Evolutionary conservation across 1,140 invertebrate genomes (phyloP), one percentile per base, ranked within the genome.

Genomic region (Paramacrobiotus metropolitanus): DNA sequence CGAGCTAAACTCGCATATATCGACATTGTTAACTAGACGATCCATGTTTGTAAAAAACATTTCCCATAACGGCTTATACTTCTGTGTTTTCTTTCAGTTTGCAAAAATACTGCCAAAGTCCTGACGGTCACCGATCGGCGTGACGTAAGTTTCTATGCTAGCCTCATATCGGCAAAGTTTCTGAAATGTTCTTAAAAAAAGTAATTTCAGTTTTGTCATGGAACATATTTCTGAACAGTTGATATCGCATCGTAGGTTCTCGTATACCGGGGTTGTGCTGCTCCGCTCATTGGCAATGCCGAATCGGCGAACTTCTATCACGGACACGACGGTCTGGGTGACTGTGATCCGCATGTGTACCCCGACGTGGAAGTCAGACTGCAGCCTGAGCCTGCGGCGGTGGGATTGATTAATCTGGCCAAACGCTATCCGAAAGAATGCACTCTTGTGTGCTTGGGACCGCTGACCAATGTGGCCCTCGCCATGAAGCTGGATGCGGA

Each of bases 381-480:
- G 18, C 62, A 72, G 59, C 2, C 59, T 3, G 66, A 70, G 55
- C 66, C 77, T 65, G 78, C 76, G 3, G 73, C 72, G 2, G 65
- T 67, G 59, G 77, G 75, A 21, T 69, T 81, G 3, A 68, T 76
- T 29, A 67, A 73, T 61, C 66, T 82, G 59, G 74, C 75, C 28
- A 67, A 71, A 34, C 64, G 77, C 66, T 68, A 74, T 69, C 70
- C 67, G 68, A 72, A 73, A 60, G 69, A 80, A 67, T 69, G 82
- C 24, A 76, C 73, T 1, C 59, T 87, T 9, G 72, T 86, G 40
- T 78, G 78, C 62, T 66, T 86, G 30, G 85, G 78, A 1, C 84
- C 85, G 0, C 69, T 87, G 30, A 87, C 84, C 1, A 87, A 87
- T 68, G 70, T 85, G 48, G 84, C 84, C 2, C 66, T 86, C 60